A percentile compares a stretch with the other conserved stretches of the same genome.
Evolutionary conservation across 2,797 vertebrate genomes (phyloP).

Genomic region (Pangasius djambal): DNA sequence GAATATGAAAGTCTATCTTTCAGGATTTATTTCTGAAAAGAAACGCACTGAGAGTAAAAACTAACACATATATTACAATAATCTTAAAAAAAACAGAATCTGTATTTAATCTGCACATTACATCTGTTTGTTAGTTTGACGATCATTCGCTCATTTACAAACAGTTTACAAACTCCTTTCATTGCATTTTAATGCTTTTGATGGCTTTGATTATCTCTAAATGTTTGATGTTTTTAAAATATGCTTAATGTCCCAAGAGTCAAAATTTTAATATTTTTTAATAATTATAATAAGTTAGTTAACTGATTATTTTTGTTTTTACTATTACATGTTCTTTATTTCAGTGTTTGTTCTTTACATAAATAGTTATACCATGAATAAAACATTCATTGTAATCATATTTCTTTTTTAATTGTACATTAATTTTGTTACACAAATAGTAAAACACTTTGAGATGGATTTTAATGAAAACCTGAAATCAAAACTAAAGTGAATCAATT

Average conservation of each 20-base stretch:
- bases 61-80: background rate
- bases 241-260: background rate
- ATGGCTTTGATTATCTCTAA: background rate
- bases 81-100: background rate
- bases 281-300: background rate
- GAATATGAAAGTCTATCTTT: background rate
- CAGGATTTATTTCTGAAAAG: background rate
- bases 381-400: background rate
- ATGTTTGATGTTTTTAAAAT: background rate
- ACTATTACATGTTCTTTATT: background rate
- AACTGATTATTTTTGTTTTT: background rate
- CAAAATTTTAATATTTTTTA: background rate
- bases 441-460: background rate
- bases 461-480: background rate
- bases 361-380: too few species aligned
- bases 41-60: background rate
- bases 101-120: background rate
- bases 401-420: background rate
- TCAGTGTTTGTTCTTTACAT: background rate
- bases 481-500: background rate
- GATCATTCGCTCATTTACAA: background rate
- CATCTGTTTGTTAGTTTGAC: background rate
- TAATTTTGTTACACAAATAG: background rate
- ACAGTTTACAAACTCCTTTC: background rate
- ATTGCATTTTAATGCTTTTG: background rate